Evolutionary conservation across 2,113 vertebrate species (phyloP).

Genomic region (Myotis yumanensis): DNA sequence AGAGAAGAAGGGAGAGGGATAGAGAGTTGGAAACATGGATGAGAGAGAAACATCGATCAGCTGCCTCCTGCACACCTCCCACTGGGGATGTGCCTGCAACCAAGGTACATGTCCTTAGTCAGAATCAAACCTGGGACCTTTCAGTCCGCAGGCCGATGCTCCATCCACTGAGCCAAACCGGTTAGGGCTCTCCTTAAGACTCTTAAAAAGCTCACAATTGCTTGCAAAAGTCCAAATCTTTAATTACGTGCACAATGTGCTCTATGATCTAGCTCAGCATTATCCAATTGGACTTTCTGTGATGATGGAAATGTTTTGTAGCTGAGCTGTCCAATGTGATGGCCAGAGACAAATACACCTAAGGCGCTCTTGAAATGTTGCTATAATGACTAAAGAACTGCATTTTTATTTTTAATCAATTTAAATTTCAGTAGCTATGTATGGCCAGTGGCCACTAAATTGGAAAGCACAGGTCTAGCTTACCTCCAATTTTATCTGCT

Average conservation of each 20-base stretch:
- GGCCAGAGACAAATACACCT: neutral
- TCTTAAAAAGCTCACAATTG: neutral
- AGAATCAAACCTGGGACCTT: no score
- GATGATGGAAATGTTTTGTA: neutral
- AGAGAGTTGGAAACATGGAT: no score
- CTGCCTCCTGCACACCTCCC: no score
- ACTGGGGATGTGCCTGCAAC: no score
- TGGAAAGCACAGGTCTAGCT: neutral
- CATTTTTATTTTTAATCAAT: constrained; percentile 2
- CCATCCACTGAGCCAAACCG: no score
- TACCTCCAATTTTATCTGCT: neutral
- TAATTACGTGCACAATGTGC: neutral
- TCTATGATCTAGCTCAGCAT: neutral
- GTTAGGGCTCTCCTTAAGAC: neutral
- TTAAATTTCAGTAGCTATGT: neutral
- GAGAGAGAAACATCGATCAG: no score
- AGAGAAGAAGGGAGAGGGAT: no score
- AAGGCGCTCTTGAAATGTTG: neutral
- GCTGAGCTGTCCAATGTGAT: neutral
- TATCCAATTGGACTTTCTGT: neutral
- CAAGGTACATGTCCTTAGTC: no score
- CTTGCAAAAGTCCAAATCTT: neutral
- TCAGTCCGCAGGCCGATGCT: no score
- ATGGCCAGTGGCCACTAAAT: neutral
- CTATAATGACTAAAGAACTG: neutral